phyloP scores from a whole-genome alignment of 2,797 vertebrate genomes.

The Pangasius krempfi region DNA sequence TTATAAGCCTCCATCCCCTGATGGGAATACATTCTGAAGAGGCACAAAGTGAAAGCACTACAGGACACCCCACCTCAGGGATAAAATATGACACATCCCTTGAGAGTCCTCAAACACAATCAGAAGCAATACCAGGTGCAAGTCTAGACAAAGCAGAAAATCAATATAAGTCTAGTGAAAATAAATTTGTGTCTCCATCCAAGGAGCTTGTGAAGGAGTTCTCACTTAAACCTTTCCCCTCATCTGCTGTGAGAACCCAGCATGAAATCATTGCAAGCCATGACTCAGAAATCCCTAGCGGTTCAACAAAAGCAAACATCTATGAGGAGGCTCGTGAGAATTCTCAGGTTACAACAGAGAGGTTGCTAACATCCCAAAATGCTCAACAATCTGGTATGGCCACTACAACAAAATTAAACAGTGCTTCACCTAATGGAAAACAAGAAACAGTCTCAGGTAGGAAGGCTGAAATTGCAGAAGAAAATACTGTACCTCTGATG shows the following conservation, averaged over 20 bases:
- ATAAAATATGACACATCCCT: slow-evolving; percentile 44
- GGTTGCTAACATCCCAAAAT: slow-evolving; percentile 48
- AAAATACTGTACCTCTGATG: slow-evolving; percentile 9
- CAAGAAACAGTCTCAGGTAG: slow-evolving; percentile 52
- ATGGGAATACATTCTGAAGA: slow-evolving; percentile 54
- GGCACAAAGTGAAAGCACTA: slow-evolving; percentile 36
- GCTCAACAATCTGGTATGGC: slow-evolving; percentile 51
- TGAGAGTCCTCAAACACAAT: slow-evolving; percentile 34
- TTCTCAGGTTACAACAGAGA: slow-evolving; percentile 42
- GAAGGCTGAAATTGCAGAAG: slow-evolving; percentile 63
- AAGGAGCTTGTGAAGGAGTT: slow-evolving; percentile 6
- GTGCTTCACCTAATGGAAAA: slow-evolving; percentile 35
- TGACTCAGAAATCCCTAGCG: slow-evolving; percentile 43
- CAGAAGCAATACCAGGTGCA: slow-evolving; percentile 48
- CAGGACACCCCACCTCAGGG: slow-evolving; percentile 33
- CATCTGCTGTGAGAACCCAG: slow-evolving; percentile 39
- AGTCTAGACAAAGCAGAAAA: slow-evolving; percentile 43
- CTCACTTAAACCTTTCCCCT: slow-evolving; percentile 42
- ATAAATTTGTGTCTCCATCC: no score
- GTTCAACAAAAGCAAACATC: slow-evolving; percentile 18
- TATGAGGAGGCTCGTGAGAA: slow-evolving; percentile 39
- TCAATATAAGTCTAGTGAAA: slow-evolving; percentile 29
- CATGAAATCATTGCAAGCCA: slow-evolving; percentile 39
- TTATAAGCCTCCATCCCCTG: slow-evolving; percentile 53
- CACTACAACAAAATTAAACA: slow-evolving; percentile 51